phyloP scores from a whole-genome alignment of 1,140 invertebrate species.

The Campoletis sonorensis region DNA sequence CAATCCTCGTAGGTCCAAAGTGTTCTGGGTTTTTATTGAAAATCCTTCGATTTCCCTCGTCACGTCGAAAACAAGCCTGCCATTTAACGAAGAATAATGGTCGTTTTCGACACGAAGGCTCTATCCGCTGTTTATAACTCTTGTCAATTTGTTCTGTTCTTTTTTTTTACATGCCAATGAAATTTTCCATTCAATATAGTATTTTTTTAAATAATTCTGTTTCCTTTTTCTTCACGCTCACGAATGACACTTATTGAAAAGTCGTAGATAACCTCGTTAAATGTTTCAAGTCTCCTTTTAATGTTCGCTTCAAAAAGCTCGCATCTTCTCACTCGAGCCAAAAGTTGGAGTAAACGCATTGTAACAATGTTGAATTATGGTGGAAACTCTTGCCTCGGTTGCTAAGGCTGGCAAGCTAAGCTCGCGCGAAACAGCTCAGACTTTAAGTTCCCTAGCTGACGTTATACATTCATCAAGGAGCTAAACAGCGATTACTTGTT shows the following conservation, averaged over 20 bases:
- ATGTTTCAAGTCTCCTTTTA: too few species aligned
- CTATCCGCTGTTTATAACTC: not conserved
- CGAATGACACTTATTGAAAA: too few species aligned
- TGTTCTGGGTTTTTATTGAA: constrained; percentile 21
- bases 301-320: too few species aligned
- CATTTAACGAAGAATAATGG: constrained; percentile 16
- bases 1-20: not conserved
- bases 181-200: not conserved
- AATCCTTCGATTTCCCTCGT: constrained; percentile 17
- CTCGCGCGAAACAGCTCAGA: constrained; percentile 5
- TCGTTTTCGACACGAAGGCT: not conserved
- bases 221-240: too few species aligned
- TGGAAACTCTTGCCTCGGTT: constrained; percentile 32
- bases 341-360: too few species aligned
- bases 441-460: constrained; percentile 47
- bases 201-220: not conserved
- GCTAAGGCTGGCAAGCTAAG: constrained; percentile 16
- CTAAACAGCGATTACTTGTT: constrained; percentile 54
- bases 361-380: constrained; percentile 9
- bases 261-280: too few species aligned
- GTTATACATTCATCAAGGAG: constrained; percentile 54
- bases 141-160: not conserved
- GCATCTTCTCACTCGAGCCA: too few species aligned
- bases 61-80: constrained; percentile 21
- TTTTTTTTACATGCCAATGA: not conserved